Evolutionary conservation across 2,888 invertebrate genomes (phyloP), one percentile per base, ranked within the genome.

Genomic region (Drosophila cyrtoloma): DNA sequence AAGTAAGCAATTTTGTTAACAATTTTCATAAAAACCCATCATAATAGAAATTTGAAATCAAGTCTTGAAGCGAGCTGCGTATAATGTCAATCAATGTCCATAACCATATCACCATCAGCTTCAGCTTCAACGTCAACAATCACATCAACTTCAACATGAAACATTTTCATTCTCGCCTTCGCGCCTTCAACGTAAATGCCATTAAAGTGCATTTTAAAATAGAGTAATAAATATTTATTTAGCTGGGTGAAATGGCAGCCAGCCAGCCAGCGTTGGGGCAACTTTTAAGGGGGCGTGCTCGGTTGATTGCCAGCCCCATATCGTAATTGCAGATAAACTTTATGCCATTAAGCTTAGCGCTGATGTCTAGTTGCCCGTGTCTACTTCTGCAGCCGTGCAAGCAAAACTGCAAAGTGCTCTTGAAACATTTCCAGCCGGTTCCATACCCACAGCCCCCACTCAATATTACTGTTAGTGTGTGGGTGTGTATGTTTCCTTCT

Each of bases 321-420:
- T 89, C 84, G 86, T 90, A 86, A 90, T 90, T 90, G 82, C 89
- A 90, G 90, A 80, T 90, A 90, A 90, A 89, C 84, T 90, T 87
- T 87, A 71, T 89, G 84, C 86, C 89, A 90, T 90, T 87, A 90
- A 90, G 86, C 89, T 80, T 83, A 87, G 82, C 69, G 77, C n/a
- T 30, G 42, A 61, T 79, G 84, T 78, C 84, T 84, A 75, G 77
- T 72, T 76, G 51, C 62, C 63, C 51, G 65, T 71, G 71, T 71
- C 68, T 60, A 50, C 60, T 44, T 60, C 52, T 52, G 55, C 58
- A 51, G 32, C 33, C 37, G 22, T 26, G 60, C 52, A 51, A 59
- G 63, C 57, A 47, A 69, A 47, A 71, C 75, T 81, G 84, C 73
- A 83, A 86, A 86, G 90, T 86, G 90, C 86, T 80, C 86, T 84